Evolutionary conservation across 2,888 invertebrate genomes (phyloP), one percentile per base, ranked within the genome.

Genomic region (Rhimphoctona megacephalus): DNA sequence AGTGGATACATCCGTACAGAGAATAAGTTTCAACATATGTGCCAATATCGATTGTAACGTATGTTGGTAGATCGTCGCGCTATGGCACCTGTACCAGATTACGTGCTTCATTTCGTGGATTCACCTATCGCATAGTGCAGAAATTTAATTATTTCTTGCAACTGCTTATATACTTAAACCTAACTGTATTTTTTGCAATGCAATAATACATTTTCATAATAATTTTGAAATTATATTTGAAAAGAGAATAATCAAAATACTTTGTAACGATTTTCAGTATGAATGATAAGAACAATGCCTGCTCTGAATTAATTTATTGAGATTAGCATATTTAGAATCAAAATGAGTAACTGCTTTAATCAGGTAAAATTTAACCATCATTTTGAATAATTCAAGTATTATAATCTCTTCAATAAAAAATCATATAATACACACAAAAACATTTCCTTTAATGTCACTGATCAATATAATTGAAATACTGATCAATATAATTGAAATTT

Each of bases 101-200:
- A 88, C 86, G 85, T 88, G 87, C 57, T 78, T 66, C 73, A 81
- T 64, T 82, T 81, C 76, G 22, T 57, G 30, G 79, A 85, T 85
- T 82, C 72, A 17, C 46, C 22, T n/a, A 61, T 82, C 52, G 69
- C 76, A 67, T 64, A 70, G 30, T 46, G 5, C 52, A 49, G 61
- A 49, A 52, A 67, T 83, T 54, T 46, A 9, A 11, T 30, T 17
- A 54, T 36, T 79, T 78, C 57, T 49, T 19, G 19, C 57, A 46
- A n/a, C 6, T 46, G 36, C 43, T 64, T 17, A 4, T 46, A 46
- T 43, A 17, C 25, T 19, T 64, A 19, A 17, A 43, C 25, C 19
- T 76, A 30, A 33, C 19, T 19, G 17, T 17, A 17, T 25, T 49
- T 52, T 52, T 11, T 25, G 14, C 14, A 14, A 33, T 70, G 5